Evolutionary conservation across 53 echinoderm and acorn worm genomes (phyloP), one percentile per base, ranked within the genome.

Genomic region (Echinarachnius parma): DNA sequence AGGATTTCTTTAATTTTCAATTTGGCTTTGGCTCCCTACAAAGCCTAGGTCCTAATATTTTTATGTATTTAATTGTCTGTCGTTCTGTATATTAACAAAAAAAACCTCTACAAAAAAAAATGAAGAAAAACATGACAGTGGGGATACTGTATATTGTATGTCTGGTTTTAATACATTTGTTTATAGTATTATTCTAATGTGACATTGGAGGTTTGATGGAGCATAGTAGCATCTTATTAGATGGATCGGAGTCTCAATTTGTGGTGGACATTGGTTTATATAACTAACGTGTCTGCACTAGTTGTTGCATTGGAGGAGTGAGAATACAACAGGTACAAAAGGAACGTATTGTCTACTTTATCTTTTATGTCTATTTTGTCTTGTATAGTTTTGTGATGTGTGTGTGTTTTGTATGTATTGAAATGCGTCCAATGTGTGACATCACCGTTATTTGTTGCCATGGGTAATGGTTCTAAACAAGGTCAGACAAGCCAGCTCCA

Each of bases 141-240:
- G 29, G 5, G 44, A 46, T 50, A 68, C 31, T 68, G 68, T 68
- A 68, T 50, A 68, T 49, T 68, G 65, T 68, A 68, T 68, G 68
- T 68, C 68, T 48, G 68, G 68, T 68, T 68, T 68, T 68, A 68
- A 34, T 68, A 68, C 68, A 68, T 68, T 68, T 68, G 68, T 68
- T 68, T 48, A 68, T 68, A 68, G 68, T 68, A 68, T 68, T 68
- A 68, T n/a, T n/a, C n/a, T 68, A 53, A 68, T 68, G 68, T 53
- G 50, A 50, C 19, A n/a, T n/a, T n/a, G n/a, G n/a, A n/a, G n/a
- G n/a, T n/a, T n/a, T n/a, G n/a, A n/a, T n/a, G n/a, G n/a, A n/a
- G n/a, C n/a, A n/a, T n/a, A n/a, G n/a, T n/a, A n/a, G n/a, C n/a
- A n/a, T n/a, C n/a, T n/a, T n/a, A n/a, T n/a, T n/a, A n/a, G n/a